phyloP scores from a whole-genome alignment of 2,888 invertebrate species.

The Tethea ocularis region DNA sequence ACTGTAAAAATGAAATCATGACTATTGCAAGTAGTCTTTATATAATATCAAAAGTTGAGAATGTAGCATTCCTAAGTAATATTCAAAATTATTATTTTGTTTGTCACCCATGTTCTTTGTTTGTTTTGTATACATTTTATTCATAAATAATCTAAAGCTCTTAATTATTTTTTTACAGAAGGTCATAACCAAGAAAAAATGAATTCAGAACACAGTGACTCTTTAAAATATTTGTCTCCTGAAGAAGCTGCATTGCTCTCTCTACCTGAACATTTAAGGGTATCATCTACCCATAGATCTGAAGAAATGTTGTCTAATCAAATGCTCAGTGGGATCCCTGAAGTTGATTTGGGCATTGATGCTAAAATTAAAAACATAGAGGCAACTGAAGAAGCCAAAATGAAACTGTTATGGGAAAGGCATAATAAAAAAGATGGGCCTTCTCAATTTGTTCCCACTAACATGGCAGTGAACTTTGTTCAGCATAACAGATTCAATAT shows the following conservation, averaged over 20 bases:
- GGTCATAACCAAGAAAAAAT: slow-evolving; percentile 67
- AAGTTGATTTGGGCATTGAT: slow-evolving; percentile 99
- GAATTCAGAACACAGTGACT: slow-evolving; percentile 69
- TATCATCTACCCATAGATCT: slow-evolving; percentile 92
- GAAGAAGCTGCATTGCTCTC: slow-evolving; percentile 96
- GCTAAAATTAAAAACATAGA: slow-evolving; percentile 99
- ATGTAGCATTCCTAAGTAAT: too few relatives aligned
- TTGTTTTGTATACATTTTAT: not conserved
- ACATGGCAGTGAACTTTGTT: slow-evolving; percentile 99
- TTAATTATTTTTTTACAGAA: slow-evolving; percentile 53
- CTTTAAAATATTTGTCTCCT: slow-evolving; percentile 89
- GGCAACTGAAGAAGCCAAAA: slow-evolving; percentile 99
- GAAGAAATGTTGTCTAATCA: slow-evolving; percentile 99
- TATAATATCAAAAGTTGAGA: too few relatives aligned
- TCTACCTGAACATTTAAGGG: slow-evolving; percentile 94
- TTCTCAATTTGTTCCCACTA: slow-evolving; percentile 97
- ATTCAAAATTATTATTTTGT: not conserved
- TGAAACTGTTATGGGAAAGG: slow-evolving; percentile 94
- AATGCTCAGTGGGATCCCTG: slow-evolving; percentile 99
- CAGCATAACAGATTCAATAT: slow-evolving; percentile 98
- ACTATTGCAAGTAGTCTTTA: too few relatives aligned
- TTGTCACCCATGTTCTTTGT: not conserved
- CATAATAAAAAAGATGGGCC: slow-evolving; percentile 96
- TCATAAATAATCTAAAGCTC: too few relatives aligned
- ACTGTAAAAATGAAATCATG: too few relatives aligned